phyloP scores from a whole-genome alignment of 2,888 invertebrate genomes.

The Platerodrilus igneus region DNA sequence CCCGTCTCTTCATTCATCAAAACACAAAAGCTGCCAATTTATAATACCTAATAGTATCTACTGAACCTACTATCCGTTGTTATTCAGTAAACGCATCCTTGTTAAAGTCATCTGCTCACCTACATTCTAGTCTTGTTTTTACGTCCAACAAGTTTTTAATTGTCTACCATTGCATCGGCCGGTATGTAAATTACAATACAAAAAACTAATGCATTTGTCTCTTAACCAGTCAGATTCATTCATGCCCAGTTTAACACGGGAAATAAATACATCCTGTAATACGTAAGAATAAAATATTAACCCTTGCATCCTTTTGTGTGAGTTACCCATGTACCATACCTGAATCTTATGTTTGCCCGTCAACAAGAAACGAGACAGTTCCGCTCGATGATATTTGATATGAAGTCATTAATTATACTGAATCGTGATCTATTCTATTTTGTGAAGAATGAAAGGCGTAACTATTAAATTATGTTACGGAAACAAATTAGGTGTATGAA shows the following conservation, averaged over 20 bases:
- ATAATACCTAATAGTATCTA: conserved; percentile 10
- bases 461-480: conserved; percentile 18
- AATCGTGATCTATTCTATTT: conserved; percentile 16
- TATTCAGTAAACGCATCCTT: conserved; percentile 5
- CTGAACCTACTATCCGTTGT: background rate
- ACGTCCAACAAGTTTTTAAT: conserved; percentile 8
- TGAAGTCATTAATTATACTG: conserved; percentile 16
- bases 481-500: too few species aligned
- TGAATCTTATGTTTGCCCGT: too few species aligned
- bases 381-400: conserved; percentile 14
- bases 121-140: conserved; percentile 8
- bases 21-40: conserved; percentile 8
- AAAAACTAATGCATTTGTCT: conserved; percentile 10
- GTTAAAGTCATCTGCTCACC: conserved; percentile 13
- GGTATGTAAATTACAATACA: conserved; percentile 12
- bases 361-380: conserved; percentile 6
- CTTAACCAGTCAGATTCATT: conserved; percentile 15
- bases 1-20: conserved; percentile 9
- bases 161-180: conserved; percentile 13
- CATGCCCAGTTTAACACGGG: conserved; percentile 4
- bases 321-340: too few species aligned
- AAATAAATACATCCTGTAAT: conserved; percentile 1
- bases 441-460: conserved; percentile 14
- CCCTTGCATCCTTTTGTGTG: conserved; percentile 8
- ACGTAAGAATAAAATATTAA: conserved; percentile 1